Base-by-base conservation (phyloP, 2,797 vertebrate genomes). In the Sebastes baramenuke region DNA sequence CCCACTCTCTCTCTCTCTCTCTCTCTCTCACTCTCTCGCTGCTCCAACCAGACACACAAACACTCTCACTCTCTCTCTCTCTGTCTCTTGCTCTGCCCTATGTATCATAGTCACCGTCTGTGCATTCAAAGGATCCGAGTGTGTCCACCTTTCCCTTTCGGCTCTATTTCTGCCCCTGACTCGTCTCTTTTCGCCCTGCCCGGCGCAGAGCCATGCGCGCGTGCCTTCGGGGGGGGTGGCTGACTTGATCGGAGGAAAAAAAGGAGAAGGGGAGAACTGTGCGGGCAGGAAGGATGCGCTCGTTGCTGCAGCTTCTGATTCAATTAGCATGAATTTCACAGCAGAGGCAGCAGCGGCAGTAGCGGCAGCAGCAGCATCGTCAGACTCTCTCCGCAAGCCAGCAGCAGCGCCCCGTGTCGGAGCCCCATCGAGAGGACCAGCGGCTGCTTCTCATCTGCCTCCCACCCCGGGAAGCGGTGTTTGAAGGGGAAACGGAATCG, bases 281-380 rank as follows among this genome's bases (percentile, higher is more conserved):
- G 89, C 88, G 82, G 85, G 90, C 86, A 88, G 90, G 85, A 94
- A 91, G 92, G 94, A 94, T 93, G 93, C 89, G 87, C 91, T 91
- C 88, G 88, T 91, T 93, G 92, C 91, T 93, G 93, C 94, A 92
- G 94, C 93, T 93, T 92, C 91, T 90, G 93, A 93, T 95, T 95
- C 93, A 93, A 94, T 95, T 95, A 95, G 93, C 93, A 95, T 94
- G 95, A 93, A 94, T 94, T 94, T 95, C 92, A 95, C 91, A 94
- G 94, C 90, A 71, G 87, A 90, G 88, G 89, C 90, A 92, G 88
- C 46, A 87, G 91, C 78, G 67, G 88, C 90, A 80, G 30, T 72
- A 83, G 91, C 89, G 59, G 86, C 42, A 49, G 42, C 85, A 72
- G 81, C 79, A 81, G 73, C 89, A 86, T 87, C 82, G 76, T 87